Base-by-base conservation (phyloP, 2,113 vertebrate genomes). In the Melospiza georgiana region DNA sequence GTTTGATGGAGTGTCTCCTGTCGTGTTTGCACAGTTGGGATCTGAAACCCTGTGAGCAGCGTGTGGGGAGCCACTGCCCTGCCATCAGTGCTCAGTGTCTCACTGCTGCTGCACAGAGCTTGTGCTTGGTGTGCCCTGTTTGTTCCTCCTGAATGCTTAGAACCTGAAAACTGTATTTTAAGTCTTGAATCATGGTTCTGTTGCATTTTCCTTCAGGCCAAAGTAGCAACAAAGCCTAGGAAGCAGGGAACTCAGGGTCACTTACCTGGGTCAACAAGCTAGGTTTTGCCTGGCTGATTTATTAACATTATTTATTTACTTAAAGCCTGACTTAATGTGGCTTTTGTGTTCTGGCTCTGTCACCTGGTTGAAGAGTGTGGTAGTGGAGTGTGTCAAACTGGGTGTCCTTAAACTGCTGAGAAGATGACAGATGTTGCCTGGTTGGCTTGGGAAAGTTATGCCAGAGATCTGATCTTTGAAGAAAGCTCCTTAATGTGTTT, bases 11-110 rank as follows among this genome's bases (percentile, higher is more conserved):
- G 18, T 73, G 23, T 75, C 12, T 71, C 35, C 27, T 35, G 8
- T 25, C 21, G 1, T 3, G 25, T 84, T 81, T 76, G 54, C 25
- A 8, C 48, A 33, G n/a, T 46, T 79, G 65, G 68, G 13, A 31
- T 72, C 2, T 46, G 41, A 52, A 76, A 25, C 15, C n/a, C 66
- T 1, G 1, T 10, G 30, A 48, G 31, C 9, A 31, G 73, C 0
- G 0, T 27, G 25, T 30, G 54, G 31, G 31, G 63, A 78, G 46
- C 65, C 7, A 0, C 41, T 48, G 2, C 77, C 31, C 20, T 65
- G 51, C 1, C 0, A 63, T 78, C 33, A 48, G 31, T 11, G 27
- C 39, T 39, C 39, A 39, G 39, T 39, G 39, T 39, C 39, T 39
- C 39, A 39, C 39, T 39, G 39, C 44, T 84, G 79, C 61, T 3